Evolutionary conservation across 2,888 invertebrate genomes (phyloP).

Genomic region (Dilophus febrilis): DNA sequence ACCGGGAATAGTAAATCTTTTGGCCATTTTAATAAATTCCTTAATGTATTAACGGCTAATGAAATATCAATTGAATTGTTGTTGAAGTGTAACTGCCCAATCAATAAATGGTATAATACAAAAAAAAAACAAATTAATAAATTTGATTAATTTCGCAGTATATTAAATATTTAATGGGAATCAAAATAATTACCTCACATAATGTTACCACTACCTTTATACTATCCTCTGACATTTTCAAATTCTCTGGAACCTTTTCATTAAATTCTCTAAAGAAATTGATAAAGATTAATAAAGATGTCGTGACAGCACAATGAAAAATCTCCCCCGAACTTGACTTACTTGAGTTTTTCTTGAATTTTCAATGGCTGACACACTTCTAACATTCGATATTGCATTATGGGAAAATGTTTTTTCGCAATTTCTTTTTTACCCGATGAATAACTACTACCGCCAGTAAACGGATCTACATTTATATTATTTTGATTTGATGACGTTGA

Average conservation of each 20-base stretch:
- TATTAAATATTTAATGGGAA: too few species aligned
- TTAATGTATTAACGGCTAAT: conserved; percentile 37
- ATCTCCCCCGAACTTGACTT: too few species aligned
- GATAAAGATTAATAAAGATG: too few species aligned
- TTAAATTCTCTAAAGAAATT: conserved; percentile 53
- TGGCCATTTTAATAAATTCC: conserved; percentile 53
- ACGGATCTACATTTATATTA: conserved; percentile 4
- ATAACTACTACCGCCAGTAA: conserved; percentile 12
- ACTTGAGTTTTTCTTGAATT: conserved; percentile 50
- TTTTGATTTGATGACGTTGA: background rate
- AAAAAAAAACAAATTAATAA: background rate
- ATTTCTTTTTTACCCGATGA: background rate
- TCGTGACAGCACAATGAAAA: too few species aligned
- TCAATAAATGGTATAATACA: conserved; percentile 6
- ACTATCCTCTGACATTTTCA: conserved; percentile 34
- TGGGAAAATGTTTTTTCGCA: conserved; percentile 25
- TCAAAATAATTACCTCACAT: too few species aligned
- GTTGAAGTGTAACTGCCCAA: conserved; percentile 28
- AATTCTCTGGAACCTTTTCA: conserved; percentile 37
- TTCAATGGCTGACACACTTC: conserved; percentile 60
- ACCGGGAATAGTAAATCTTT: conserved; percentile 75
- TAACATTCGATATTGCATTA: conserved; percentile 43
- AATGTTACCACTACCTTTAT: too few species aligned
- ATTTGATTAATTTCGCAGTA: conserved; percentile 29
- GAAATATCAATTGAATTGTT: conserved; percentile 19